Conservation (phyloP, 2,797 vertebrate species). For the Borostomias antarcticus region DNA sequence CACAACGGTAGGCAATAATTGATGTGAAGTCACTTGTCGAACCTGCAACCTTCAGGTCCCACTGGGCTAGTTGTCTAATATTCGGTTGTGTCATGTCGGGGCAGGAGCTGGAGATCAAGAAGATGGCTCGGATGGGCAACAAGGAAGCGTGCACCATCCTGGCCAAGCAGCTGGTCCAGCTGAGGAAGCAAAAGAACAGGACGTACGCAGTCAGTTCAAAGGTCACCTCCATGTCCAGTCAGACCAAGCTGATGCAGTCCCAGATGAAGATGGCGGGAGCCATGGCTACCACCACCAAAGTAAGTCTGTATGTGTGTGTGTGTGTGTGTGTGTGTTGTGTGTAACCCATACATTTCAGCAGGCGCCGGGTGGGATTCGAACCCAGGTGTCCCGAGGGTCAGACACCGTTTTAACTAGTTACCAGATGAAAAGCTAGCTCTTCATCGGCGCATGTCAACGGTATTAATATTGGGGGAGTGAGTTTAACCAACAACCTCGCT, state of each 20-base stretch:
- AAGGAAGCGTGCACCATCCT: slow-evolving; percentile 93
- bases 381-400: no score
- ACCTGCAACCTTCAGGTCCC: no score
- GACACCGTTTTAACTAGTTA: no score
- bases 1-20: no score
- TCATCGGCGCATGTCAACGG: no score
- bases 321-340: background rate
- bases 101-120: slow-evolving; percentile 98
- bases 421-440: no score
- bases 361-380: no score
- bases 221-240: slow-evolving; percentile 96
- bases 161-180: slow-evolving; percentile 94
- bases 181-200: slow-evolving; percentile 93
- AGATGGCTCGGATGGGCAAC: slow-evolving; percentile 97
- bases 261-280: slow-evolving; percentile 99
- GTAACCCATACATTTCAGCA: no score
- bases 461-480: no score
- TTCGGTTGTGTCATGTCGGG: background rate
- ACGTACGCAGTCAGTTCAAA: slow-evolving; percentile 98
- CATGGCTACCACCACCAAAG: slow-evolving; percentile 95
- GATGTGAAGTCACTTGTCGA: no score
- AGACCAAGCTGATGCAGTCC: slow-evolving; percentile 97
- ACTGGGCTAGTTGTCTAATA: no score
- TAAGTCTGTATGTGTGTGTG: slow-evolving; percentile 56
- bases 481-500: no score